phyloP scores from a whole-genome alignment of 2,888 invertebrate genomes.

The Pimpla rufipes region DNA sequence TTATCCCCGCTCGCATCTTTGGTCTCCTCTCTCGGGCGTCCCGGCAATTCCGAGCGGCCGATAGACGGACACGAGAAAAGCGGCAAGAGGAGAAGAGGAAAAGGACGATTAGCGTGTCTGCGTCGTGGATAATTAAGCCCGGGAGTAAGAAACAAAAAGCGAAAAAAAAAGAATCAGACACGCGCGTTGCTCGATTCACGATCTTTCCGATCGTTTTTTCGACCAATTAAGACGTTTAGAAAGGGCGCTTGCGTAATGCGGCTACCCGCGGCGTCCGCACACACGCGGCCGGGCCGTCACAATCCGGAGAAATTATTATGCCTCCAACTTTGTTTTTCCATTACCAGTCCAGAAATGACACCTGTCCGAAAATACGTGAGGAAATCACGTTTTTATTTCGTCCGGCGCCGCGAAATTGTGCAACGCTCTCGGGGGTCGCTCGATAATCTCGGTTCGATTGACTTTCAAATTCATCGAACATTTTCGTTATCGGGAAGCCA shows the following conservation, averaged over 20 bases:
- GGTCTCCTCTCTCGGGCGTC: constrained; percentile 20
- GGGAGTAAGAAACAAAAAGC: not conserved
- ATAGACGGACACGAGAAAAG: constrained; percentile 40
- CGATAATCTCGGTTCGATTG: too few relatives aligned
- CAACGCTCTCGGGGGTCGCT: too few relatives aligned
- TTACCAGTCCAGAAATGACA: not conserved
- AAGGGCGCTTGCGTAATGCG: constrained; percentile 61
- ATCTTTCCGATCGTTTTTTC: constrained; percentile 63
- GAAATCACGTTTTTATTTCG: not conserved
- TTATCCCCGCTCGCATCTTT: constrained; percentile 17
- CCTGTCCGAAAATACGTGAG: not conserved
- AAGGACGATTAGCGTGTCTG: constrained; percentile 63
- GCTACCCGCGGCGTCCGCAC: not conserved
- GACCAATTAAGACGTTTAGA: constrained; percentile 67
- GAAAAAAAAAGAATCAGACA: constrained; percentile 56
- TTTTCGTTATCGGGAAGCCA: too few relatives aligned
- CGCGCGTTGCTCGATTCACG: constrained; percentile 55
- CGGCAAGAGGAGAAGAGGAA: constrained; percentile 58
- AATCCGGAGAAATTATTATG: not conserved
- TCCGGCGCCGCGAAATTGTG: not conserved
- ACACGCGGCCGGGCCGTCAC: not conserved
- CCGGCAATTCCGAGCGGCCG: constrained; percentile 45
- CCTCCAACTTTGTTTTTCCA: not conserved
- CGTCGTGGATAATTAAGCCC: constrained; percentile 58
- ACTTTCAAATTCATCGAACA: too few relatives aligned